Conservation (phyloP, 2,113 vertebrate species). For the Calonectris borealis region DNA sequence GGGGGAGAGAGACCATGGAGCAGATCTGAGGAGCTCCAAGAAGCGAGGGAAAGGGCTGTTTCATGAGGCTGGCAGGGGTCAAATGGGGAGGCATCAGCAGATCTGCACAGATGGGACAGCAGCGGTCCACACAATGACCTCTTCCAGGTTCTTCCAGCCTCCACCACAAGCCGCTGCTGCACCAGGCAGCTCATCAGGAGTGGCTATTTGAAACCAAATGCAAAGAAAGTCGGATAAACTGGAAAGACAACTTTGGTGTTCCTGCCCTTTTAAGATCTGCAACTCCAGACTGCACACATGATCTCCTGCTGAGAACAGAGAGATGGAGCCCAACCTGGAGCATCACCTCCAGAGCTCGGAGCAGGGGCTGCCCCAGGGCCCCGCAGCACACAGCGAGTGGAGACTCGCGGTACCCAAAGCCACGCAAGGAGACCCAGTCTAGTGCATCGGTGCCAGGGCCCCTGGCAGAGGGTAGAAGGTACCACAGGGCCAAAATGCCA, state of each 20-base stretch:
- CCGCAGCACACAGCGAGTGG: fast-evolving
- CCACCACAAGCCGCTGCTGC: background rate
- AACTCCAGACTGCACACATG: fast-evolving
- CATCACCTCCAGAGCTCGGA: background rate
- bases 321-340: background rate
- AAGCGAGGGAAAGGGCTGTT: background rate
- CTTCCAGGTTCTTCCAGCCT: background rate
- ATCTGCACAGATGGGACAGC: background rate
- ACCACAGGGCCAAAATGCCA: background rate
- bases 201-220: background rate
- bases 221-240: background rate
- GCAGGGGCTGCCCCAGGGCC: background rate
- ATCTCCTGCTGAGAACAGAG: background rate
- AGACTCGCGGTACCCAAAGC: background rate
- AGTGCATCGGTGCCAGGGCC: background rate
- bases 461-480: background rate
- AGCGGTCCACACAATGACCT: fast-evolving
- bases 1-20: fast-evolving
- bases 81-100: background rate
- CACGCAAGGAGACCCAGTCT: background rate
- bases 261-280: background rate
- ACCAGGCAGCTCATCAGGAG: background rate
- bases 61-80: background rate
- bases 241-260: background rate
- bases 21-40: background rate